A percentile compares a stretch with the other conserved stretches of the same genome.
Evolutionary conservation across 30 jellyfish, hydroid and myxozoan genomes (phyloP).

Genomic region (Calvadosia cruxmelitensis): DNA sequence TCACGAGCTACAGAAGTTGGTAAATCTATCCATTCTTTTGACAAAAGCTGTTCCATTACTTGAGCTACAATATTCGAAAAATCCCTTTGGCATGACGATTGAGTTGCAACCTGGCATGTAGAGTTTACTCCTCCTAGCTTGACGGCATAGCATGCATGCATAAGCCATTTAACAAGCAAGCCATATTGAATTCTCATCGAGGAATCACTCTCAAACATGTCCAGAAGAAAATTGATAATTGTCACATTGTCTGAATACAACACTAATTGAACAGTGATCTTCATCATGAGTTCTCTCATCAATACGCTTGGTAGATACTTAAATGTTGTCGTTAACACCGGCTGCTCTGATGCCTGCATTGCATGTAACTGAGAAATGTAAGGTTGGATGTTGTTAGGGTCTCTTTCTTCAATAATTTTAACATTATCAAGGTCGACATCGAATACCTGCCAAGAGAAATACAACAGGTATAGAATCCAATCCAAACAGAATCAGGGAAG

Average conservation of each 20-base stretch:
- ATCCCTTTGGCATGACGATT: neutral
- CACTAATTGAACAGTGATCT: conserved; percentile 39
- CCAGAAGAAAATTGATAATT: conserved; percentile 64
- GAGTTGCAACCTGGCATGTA: neutral
- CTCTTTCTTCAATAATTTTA: conserved; percentile 44
- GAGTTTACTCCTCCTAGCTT: neutral
- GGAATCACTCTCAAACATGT: conserved; percentile 23
- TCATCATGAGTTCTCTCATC: conserved; percentile 15
- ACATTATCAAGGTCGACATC: conserved; percentile 50
- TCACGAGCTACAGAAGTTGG: too few species aligned
- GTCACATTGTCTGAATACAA: conserved; percentile 32
- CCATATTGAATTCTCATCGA: conserved; percentile 40
- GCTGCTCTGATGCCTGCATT: neutral
- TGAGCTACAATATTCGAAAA: neutral
- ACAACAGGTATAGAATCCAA: neutral
- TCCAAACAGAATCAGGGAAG: neutral
- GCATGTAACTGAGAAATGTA: neutral
- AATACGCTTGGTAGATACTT: conserved; percentile 33
- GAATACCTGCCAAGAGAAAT: conserved; percentile 21
- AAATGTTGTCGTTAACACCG: conserved; percentile 17
- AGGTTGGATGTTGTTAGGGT: neutral
- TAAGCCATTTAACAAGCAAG: conserved; percentile 39
- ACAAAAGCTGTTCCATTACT: neutral
- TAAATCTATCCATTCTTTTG: neutral
- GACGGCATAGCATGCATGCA: conserved; percentile 13